Base-by-base conservation (phyloP, 1,140 invertebrate species). In the Drosophila nigromelanica region DNA sequence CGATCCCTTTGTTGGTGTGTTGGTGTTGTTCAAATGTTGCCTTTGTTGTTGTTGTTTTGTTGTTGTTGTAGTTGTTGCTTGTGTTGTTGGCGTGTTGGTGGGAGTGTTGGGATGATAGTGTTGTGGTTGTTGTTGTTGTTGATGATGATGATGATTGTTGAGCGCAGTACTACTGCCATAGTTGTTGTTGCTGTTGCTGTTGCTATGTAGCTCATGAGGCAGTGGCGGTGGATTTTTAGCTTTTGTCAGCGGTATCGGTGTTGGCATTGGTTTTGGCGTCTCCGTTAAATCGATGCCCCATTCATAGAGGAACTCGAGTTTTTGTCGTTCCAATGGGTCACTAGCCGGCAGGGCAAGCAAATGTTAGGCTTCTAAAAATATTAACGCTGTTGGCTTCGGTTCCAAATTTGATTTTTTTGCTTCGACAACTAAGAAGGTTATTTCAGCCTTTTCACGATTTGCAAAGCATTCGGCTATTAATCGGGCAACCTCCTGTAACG, bases 391-490 rank as follows among this genome's bases (percentile, higher is more conserved):
- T 70, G 96, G 96, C 93, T 97, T 97, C 76, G 96, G 96, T 93
- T 97, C 96, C 89, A 97, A 93, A 92, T 97, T 97, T 80, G 96
- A 97, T 92, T 97, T 97, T 92, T 97, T 97, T 70, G 96, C 96
- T 92, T 98, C 97, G 48, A 96, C 94, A 47, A 98, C 97, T 82
- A 98, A 94, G 93, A 98, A 97, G 93, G 97, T 96, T 85, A 98
- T 97, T 91, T 97, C 96, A 91, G 93, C 92, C 78, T 96, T 95
- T 90, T 97, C 96, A 73, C 96, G 94, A 91, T 96, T 94, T 43
- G 97, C 96, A 92, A 97, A 98, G 48, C 97, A 97, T 90, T 97
- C 96, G 7, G 97, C 96, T 86, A 98, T 98, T 42, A 97, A 93
- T 74, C 96, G 94, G 18, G 97, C 97, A 58, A 98, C 97, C 79